Evolutionary conservation across 2,888 invertebrate species (phyloP), one percentile per base, ranked within the genome.

Genomic region (Poecilus cupreus): DNA sequence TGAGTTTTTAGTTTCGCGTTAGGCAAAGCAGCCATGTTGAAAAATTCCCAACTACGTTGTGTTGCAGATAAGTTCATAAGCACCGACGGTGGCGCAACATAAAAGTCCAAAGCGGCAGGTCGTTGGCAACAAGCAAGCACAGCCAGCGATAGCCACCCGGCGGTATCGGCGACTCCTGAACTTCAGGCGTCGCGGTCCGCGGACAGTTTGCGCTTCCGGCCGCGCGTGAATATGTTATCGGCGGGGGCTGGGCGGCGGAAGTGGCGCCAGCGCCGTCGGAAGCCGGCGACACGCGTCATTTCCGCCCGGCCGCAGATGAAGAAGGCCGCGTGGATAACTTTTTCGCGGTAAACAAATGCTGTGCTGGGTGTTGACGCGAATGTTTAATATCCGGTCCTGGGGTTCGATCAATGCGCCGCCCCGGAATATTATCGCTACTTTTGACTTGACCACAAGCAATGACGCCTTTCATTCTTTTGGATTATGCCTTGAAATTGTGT

Each of bases 271-370:
- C 88, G 86, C 87, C 86, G 88, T 88, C 89, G 89, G 89, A 89
- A 89, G 88, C 87, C 87, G 88, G 49, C 88, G 89, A 89, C 89
- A 89, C 88, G 88, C 89, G 88, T 89, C 89, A 89, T 89, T 89
- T 89, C 89, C 89, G 88, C 20, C 37, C 24, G 22, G 39, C 46
- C 37, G 37, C 75, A 74, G 68, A 37, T 68, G 68, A 68, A 75
- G 75, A 26, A 51, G 75, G 51, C 51, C 51, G 32, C 32, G 10
- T 1, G 75, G 32, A 72, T 46, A 75, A 75, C 75, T 75, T 68
- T 68, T 68, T 75, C 75, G 49, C 75, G 32, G 75, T 77, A 77
- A 77, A 77, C 77, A 77, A 77, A 77, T 77, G 43, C 77, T 39
- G 20, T 20, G 60, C 11, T 49, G 24, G 18, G 68, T 37, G 39